Evolutionary conservation across 2,797 vertebrate species (phyloP).

Genomic region (Nothura maculosa): DNA sequence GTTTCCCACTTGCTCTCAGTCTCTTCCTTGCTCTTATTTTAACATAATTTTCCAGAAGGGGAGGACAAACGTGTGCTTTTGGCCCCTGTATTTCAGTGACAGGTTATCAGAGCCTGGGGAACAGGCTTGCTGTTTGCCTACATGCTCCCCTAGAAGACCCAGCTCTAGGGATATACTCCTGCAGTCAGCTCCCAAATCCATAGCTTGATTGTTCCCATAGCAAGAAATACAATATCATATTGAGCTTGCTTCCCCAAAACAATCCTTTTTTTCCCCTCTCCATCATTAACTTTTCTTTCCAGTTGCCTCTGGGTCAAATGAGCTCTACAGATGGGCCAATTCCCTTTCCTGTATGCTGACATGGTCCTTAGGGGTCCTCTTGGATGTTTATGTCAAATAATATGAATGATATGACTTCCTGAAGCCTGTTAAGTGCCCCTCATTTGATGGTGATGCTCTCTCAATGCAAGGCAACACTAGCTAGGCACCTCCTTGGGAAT

Average conservation of each 20-base stretch:
- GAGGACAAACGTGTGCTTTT: neutral
- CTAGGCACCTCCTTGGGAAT: neutral
- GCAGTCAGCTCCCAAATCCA: neutral
- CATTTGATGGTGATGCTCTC: neutral
- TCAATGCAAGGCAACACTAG: neutral
- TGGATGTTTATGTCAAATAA: neutral
- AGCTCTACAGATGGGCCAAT: neutral
- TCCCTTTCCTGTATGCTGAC: neutral
- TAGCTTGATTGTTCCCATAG: neutral
- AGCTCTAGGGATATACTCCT: neutral
- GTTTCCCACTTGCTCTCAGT: neutral
- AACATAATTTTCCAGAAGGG: neutral
- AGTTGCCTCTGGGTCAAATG: neutral
- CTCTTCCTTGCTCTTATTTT: neutral
- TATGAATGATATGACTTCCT: neutral
- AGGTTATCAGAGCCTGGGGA: neutral
- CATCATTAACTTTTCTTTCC: neutral
- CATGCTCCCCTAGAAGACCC: neutral
- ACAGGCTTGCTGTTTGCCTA: neutral
- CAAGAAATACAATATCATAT: neutral
- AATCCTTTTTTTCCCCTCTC: neutral
- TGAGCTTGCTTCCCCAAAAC: neutral
- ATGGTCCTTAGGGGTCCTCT: neutral
- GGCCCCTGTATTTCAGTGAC: neutral
- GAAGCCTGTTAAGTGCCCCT: fast-evolving